Evolutionary conservation across 2,888 invertebrate species (phyloP).

Genomic region (Tenthredo livida): DNA sequence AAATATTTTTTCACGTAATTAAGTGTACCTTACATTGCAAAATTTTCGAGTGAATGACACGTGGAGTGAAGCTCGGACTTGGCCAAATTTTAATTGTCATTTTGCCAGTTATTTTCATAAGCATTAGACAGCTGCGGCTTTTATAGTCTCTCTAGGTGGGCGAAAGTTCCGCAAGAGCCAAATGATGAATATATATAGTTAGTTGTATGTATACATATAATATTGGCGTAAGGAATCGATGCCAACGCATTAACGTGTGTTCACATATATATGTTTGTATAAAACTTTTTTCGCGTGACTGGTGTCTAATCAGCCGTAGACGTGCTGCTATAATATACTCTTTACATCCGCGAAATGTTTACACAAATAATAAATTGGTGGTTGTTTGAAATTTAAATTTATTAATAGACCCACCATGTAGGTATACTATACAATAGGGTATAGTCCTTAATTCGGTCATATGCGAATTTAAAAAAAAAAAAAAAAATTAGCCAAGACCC

Average conservation of each 20-base stretch:
- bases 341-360: background rate
- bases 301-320: background rate
- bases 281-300: background rate
- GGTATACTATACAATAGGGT: background rate
- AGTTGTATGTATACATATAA: background rate
- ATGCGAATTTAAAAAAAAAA: no score
- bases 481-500: no score
- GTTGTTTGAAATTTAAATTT: background rate
- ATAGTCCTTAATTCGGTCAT: no score
- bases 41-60: background rate
- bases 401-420: background rate
- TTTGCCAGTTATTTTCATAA: background rate
- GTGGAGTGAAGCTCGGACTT: background rate
- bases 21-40: background rate
- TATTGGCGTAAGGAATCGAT: background rate
- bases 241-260: background rate
- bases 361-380: background rate
- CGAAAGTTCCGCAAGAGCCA: background rate
- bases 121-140: background rate
- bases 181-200: background rate
- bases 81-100: background rate
- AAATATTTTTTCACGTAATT: background rate
- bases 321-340: background rate
- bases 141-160: background rate
- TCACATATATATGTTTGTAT: background rate